phyloP scores from a whole-genome alignment of 2,113 vertebrate species.

The Camelus dromedarius region DNA sequence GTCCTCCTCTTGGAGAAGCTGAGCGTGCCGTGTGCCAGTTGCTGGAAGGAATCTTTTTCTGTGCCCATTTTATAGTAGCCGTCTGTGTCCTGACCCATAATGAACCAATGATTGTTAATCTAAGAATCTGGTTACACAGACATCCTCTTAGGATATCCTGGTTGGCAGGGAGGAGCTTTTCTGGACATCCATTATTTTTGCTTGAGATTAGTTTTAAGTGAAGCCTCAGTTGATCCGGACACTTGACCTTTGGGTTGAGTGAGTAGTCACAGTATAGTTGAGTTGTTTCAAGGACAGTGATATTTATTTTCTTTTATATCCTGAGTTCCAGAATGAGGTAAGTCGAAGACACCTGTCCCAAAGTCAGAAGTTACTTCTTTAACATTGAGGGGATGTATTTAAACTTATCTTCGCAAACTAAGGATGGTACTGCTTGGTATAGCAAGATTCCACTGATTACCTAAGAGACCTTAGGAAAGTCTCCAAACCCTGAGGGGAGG shows the following conservation, averaged over 20 bases:
- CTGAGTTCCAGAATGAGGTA: background rate
- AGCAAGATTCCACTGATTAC: no score
- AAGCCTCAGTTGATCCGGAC: fast-evolving
- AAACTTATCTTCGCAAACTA: no score
- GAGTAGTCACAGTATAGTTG: fast-evolving
- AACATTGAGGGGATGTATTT: no score
- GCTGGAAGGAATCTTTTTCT: no score
- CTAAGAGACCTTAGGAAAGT: no score
- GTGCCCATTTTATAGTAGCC: background rate
- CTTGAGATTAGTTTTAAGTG: background rate
- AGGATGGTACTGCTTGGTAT: no score
- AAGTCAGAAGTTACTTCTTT: no score
- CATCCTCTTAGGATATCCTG: no score
- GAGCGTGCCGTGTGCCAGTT: no score
- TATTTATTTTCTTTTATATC: background rate
- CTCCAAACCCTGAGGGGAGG: no score
- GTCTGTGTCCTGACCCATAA: fast-evolving
- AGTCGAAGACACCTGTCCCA: no score
- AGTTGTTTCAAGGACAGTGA: background rate
- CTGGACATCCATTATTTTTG: no score
- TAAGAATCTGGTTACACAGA: fast-evolving
- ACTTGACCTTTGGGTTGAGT: fast-evolving
- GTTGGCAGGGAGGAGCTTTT: background rate
- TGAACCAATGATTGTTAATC: background rate
- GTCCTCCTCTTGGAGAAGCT: background rate